Evolutionary conservation across 2,888 invertebrate genomes (phyloP).

Genomic region (Liopterus haemorrhoidalis): DNA sequence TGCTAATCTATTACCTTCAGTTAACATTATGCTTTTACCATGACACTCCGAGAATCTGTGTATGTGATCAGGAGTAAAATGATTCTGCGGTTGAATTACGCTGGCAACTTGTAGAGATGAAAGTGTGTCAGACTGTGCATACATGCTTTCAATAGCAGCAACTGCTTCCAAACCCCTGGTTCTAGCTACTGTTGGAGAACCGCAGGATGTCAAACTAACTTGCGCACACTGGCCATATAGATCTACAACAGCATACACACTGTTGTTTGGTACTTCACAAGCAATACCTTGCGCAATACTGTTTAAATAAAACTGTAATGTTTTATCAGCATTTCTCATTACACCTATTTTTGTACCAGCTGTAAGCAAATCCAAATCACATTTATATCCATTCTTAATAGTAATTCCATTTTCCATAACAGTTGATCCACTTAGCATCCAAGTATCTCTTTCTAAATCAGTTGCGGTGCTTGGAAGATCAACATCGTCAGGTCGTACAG

Average conservation of each 20-base stretch:
- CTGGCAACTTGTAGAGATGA: constrained; percentile 42
- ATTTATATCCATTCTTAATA: constrained; percentile 74
- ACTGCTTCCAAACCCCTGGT: constrained; percentile 39
- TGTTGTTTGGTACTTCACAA: constrained; percentile 69
- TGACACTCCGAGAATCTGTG: constrained; percentile 57
- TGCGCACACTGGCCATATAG: constrained; percentile 92
- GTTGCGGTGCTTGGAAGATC: constrained; percentile 86
- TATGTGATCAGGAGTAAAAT: constrained; percentile 25
- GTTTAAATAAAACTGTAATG: constrained; percentile 79
- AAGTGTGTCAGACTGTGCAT: constrained; percentile 42
- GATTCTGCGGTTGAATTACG: constrained; percentile 38
- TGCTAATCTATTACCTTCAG: constrained; percentile 62
- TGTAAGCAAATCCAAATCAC: constrained; percentile 76
- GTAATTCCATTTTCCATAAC: constrained; percentile 88
- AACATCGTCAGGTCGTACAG: constrained; percentile 83
- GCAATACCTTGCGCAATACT: constrained; percentile 84
- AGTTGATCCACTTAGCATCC: constrained; percentile 86
- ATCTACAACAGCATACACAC: constrained; percentile 91
- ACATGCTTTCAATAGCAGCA: constrained; percentile 43
- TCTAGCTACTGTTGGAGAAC: constrained; percentile 44
- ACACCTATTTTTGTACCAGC: constrained; percentile 77
- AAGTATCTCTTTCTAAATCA: constrained; percentile 84
- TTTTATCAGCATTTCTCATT: constrained; percentile 79
- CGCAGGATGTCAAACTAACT: constrained; percentile 53
- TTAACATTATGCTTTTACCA: constrained; percentile 64